Conservation (phyloP, 1,140 invertebrate species). For the Potamilus streckersoni region DNA sequence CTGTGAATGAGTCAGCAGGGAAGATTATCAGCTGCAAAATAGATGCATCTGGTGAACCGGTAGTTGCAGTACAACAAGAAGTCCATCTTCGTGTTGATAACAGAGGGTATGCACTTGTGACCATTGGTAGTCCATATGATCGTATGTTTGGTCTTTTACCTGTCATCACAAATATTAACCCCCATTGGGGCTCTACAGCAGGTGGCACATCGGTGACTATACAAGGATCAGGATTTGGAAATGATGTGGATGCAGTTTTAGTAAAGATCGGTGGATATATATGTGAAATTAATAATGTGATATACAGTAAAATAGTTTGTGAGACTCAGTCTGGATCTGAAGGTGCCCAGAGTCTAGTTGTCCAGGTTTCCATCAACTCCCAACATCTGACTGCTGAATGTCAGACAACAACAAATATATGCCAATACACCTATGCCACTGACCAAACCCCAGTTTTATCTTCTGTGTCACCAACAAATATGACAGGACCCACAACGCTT, state of each 20-base stretch:
- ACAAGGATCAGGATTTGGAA: constrained; percentile 34
- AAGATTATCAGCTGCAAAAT: constrained; percentile 21
- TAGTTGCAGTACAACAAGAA: constrained; percentile 31
- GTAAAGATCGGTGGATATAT: constrained; percentile 18
- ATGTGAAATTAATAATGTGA: constrained; percentile 30
- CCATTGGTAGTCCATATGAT: constrained; percentile 10
- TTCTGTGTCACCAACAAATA: constrained; percentile 4
- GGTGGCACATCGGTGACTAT: constrained; percentile 43
- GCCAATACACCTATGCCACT: constrained; percentile 11
- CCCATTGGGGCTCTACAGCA: constrained; percentile 34
- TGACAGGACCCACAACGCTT: constrained; percentile 7
- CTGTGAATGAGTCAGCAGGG: constrained; percentile 1
- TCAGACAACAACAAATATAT: constrained; percentile 12
- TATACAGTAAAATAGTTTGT: constrained; percentile 36
- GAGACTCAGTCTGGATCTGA: constrained; percentile 9
- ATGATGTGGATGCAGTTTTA: background rate
- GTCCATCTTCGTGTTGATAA: constrained; percentile 40
- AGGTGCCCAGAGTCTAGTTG: background rate
- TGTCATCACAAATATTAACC: constrained; percentile 28
- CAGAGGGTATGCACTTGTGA: constrained; percentile 36
- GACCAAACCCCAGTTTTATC: constrained; percentile 16
- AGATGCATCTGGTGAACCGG: constrained; percentile 15
- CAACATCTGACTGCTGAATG: constrained; percentile 9
- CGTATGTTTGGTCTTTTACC: constrained; percentile 39
- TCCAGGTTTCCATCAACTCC: background rate